These are phyloP conservation scores for Zygaena filipendulae DNA, from an alignment of 2,888 invertebrate species.

Conservation along the genomic window DNA sequence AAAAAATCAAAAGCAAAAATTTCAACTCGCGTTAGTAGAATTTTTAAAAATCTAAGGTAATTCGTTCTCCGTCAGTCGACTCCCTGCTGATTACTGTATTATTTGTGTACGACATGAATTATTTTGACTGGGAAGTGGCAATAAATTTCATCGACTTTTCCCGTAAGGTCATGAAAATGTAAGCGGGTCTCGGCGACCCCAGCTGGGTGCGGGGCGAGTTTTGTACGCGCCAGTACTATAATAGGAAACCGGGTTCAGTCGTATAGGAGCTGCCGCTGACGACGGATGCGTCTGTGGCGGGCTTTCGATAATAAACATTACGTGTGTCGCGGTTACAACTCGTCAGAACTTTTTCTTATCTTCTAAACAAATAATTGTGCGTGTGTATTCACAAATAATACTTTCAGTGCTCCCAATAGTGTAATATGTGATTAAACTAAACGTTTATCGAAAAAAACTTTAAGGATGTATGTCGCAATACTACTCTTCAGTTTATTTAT, in stretches of 20 bases:
- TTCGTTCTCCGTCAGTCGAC: too few relatives aligned
- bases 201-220: slow-evolving; percentile 41
- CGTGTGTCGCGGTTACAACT: slow-evolving; percentile 25
- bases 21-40: too few relatives aligned
- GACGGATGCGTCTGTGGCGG: slow-evolving; percentile 24
- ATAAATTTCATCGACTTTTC: slow-evolving; percentile 40
- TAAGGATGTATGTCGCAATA: slow-evolving; percentile 54
- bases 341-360: slow-evolving; percentile 22
- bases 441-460: slow-evolving; percentile 34
- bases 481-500: slow-evolving; percentile 47
- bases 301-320: slow-evolving; percentile 17
- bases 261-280: slow-evolving; percentile 27
- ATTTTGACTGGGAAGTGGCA: slow-evolving; percentile 16
- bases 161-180: slow-evolving; percentile 53
- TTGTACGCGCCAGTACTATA: slow-evolving; percentile 22
- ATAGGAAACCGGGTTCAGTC: slow-evolving; percentile 30
- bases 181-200: slow-evolving; percentile 39
- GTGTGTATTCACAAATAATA: slow-evolving; percentile 28
- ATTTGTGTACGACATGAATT: slow-evolving; percentile 2
- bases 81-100: too few relatives aligned
- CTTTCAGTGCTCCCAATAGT: slow-evolving; percentile 19
- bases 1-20: too few relatives aligned
- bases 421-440: slow-evolving; percentile 53
- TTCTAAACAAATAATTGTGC: slow-evolving; percentile 23
- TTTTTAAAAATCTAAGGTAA: too few relatives aligned